Percentiles rank a stretch among this genome's conserved stretches.
Conservation (phyloP, 2,797 vertebrate species). For the Phaenicophaeus curvirostris region DNA sequence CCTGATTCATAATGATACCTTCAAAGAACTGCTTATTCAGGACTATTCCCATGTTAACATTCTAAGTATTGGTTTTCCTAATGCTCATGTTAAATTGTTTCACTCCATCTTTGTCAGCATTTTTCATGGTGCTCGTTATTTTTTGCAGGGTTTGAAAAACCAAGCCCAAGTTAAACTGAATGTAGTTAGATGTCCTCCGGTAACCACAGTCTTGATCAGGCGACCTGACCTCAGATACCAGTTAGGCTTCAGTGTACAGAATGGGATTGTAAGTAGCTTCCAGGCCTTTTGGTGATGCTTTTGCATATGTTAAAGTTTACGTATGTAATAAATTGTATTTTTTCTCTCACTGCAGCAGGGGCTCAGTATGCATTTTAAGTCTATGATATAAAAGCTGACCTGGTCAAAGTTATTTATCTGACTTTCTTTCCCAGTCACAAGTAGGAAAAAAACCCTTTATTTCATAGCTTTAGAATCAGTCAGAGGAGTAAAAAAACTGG, state of each 20-base stretch:
- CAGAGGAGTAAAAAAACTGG: not conserved
- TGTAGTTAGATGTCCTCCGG: constrained; percentile 91
- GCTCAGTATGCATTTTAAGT: not conserved
- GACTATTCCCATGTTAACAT: not conserved
- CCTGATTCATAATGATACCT: not conserved
- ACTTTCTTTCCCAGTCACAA: not conserved
- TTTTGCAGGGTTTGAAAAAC: constrained; percentile 87
- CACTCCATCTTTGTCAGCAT: not conserved
- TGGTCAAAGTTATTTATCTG: not conserved
- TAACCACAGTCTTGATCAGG: constrained; percentile 92
- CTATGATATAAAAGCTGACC: not conserved
- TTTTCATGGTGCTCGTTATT: not conserved
- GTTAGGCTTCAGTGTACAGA: constrained; percentile 94
- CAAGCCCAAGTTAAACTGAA: constrained; percentile 89
- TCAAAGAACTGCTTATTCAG: not conserved
- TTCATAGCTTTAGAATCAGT: not conserved
- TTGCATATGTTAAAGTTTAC: not conserved
- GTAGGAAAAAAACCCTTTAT: not conserved
- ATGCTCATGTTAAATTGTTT: not conserved
- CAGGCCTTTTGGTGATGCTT: not conserved
- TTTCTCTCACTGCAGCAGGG: not conserved
- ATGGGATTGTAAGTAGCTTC: constrained; percentile 87
- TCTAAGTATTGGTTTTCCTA: not conserved
- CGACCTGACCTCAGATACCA: constrained; percentile 92
- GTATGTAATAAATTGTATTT: not conserved